Evolutionary conservation across 2,888 invertebrate species (phyloP), one percentile per base, ranked within the genome.

Genomic region (Iselma pallidipennis): DNA sequence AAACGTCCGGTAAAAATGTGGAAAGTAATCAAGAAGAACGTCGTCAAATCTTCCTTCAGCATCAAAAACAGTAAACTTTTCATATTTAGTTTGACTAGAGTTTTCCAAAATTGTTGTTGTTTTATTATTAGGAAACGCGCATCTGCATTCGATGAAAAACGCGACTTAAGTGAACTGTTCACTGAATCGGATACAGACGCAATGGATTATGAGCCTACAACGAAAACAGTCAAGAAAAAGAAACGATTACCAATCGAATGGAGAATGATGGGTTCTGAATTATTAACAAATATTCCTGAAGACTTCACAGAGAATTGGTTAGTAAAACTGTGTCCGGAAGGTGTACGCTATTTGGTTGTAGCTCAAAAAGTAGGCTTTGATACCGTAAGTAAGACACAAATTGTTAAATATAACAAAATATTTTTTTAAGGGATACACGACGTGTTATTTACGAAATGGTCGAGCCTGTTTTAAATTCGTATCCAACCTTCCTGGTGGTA

Each of bases 201-300:
- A 28, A 71, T 81, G 60, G 77, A 82, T 50, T 76, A 77, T 42
- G 75, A 73, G 12, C 56, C 73, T 19, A 61, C 70, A 61, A n/a
- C n/a, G 45, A 45, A 2, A 71, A 66, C 3, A 74, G 74, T 50
- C 68, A 67, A 66, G 50, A 65, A 64, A 56, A 59, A 49, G 29
- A 37, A 29, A 29, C 51, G 33, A 42, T 28, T 16, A 10, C 59
- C 49, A 58, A 68, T 66, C 48, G 19, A 29, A 45, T 74, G 68
- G 49, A 85, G 88, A 69, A 81, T 97, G 6, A 97, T 97, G 92
- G 77, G 91, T 61, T 96, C 97, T 0, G 98, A 98, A 81, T 98
- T 97, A 97, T 83, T 98, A 78, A 83, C 91, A 1, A 94, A 97
- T 69, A 87, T 91, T 58, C 98, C 98, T 0, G 83, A 85, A 25